These are phyloP conservation scores for Diglossa brunneiventris DNA, from an alignment of 2,113 vertebrate genomes.

Conservation along the genomic window DNA sequence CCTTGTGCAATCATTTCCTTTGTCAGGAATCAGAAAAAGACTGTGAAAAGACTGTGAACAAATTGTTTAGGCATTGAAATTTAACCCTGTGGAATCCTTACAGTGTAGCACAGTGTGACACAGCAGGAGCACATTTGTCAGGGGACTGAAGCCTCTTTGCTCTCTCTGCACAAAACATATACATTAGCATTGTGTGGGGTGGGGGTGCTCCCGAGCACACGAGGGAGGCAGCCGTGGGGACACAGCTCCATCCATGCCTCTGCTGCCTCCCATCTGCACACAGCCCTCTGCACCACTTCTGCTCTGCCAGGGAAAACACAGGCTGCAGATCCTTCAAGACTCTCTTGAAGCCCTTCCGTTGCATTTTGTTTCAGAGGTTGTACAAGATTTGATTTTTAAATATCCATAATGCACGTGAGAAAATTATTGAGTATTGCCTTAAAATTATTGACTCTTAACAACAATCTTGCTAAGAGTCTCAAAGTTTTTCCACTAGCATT, in stretches of 20 bases:
- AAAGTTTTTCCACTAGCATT: background rate
- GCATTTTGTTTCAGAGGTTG: background rate
- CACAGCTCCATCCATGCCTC: background rate
- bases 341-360: background rate
- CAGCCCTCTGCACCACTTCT: background rate
- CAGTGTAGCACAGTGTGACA: slow-evolving; percentile 56
- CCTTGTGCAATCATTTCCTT: slow-evolving; percentile 58
- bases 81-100: slow-evolving; percentile 65
- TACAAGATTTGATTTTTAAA: background rate
- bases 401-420: background rate
- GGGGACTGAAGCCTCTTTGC: slow-evolving; percentile 36
- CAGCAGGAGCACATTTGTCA: slow-evolving; percentile 59
- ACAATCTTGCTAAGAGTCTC: background rate
- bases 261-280: background rate
- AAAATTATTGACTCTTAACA: background rate
- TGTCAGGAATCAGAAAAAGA: slow-evolving; percentile 61
- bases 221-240: background rate
- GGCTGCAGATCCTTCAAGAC: background rate
- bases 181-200: slow-evolving; percentile 37
- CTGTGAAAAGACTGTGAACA: slow-evolving; percentile 63
- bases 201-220: background rate
- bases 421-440: background rate
- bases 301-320: background rate
- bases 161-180: slow-evolving; percentile 31
- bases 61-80: slow-evolving; percentile 64